Conservation (phyloP, 2,797 vertebrate genomes). For the Aselliscus stoliczkanus region DNA sequence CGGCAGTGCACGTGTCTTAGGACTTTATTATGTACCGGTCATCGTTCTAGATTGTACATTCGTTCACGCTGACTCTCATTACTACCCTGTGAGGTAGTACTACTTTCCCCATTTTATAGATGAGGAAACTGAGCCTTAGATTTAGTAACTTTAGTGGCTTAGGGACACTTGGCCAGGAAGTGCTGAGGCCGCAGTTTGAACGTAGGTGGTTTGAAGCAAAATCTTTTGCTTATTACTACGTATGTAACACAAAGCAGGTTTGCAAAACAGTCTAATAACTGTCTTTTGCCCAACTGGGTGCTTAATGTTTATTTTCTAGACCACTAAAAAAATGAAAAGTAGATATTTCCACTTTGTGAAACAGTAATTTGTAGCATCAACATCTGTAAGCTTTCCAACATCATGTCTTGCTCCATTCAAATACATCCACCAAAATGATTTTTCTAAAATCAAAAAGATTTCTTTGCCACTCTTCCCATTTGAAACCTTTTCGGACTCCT, state of each 20-base stretch:
- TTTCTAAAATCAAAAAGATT: neutral
- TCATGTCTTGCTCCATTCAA: neutral
- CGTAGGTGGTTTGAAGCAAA: neutral
- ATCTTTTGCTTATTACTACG: neutral
- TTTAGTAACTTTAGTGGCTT: neutral
- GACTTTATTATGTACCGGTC: neutral
- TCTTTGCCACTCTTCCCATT: neutral
- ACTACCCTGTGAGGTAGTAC: neutral
- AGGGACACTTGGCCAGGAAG: neutral
- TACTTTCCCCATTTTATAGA: neutral
- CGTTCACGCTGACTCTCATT: neutral
- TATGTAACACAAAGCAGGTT: neutral
- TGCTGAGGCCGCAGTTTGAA: neutral
- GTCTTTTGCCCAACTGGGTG: neutral
- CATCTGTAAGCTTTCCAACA: neutral
- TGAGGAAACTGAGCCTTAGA: neutral
- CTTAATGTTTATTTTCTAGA: slow-evolving; percentile 10
- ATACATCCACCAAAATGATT: neutral
- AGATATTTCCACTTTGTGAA: neutral
- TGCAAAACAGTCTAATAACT: neutral
- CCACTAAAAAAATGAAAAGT: neutral
- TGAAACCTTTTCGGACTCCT: neutral
- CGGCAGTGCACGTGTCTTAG: neutral
- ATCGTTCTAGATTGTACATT: neutral
- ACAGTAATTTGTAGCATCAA: neutral